Base-by-base conservation (phyloP, 2,888 invertebrate species). In the Artemia sp. region DNA sequence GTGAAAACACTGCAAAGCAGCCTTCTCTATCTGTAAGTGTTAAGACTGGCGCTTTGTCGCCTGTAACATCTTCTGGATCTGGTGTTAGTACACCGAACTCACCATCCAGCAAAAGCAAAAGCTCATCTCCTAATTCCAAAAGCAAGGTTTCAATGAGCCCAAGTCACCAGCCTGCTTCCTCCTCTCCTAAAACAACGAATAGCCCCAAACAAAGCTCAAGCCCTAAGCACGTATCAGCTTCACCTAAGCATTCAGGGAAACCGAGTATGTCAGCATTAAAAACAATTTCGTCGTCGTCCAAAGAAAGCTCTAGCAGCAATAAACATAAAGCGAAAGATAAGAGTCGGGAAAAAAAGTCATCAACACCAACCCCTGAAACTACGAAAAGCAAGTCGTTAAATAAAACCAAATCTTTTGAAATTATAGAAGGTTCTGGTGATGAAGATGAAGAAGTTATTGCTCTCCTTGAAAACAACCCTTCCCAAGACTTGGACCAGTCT, bases 231-330 rank as follows among this genome's bases (percentile, higher is more conserved):
- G 78, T 76, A 73, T 79, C 84, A 69, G 79, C 85, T 12, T 85
- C 87, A 74, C 86, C 86, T 68, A 85, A 86, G 12, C 82, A 84
- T 70, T 86, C 89, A 1, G 91, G 91, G 0, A 92, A 92, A 76
- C 91, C 91, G 0, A 90, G 90, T 75, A 90, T 92, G 89, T 89
- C 90, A 0, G 85, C 90, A 0, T 78, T 91, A 38, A 66, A 70
- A 52, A 70, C 66, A 14, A 70, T 67, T 52, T 68, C 69, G 8
- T 19, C 67, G 53, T 68, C 69, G 8, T 19, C 67, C 51, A 69
- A 68, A 12, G 51, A 64, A 66, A 69, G 69, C n/a, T 69, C 71
- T 12, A 69, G 66, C 24, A 51, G 52, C 19, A 67, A 24, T 14
- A 52, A 68, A 19, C 53, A 69, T 64, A 66, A 70, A 12, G n/a